Evolutionary conservation across 1,140 invertebrate genomes (phyloP), one percentile per base, ranked within the genome.

Genomic region (fruit fly (Drosophila melanogaster)): DNA sequence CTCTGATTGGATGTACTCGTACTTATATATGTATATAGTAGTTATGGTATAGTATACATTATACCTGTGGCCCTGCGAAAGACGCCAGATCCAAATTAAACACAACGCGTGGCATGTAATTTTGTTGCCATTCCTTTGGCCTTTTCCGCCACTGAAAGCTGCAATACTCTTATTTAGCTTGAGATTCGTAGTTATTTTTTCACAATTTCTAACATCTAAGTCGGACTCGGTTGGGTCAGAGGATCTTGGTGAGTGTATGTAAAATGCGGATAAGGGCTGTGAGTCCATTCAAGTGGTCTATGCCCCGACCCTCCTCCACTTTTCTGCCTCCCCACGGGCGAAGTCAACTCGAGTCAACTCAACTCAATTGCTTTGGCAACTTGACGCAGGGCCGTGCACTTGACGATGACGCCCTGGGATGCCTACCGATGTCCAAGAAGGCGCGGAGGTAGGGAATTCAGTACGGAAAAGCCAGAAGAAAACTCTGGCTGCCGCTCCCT

Each of bases 331-430:
- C 19, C 30, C 33, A n/a, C 30, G 37, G 37, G 22, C 37, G 30
- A 66, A 65, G 59, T 65, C 59, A 67, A 67, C 64, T 65, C 64
- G 46, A 64, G 61, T 61, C 61, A 66, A 66, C 58, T 66, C 58
- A 50, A 76, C 53, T 75, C 71, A 77, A 77, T 77, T 76, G 74
- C 72, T 60, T 76, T 77, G 74, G 72, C 74, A 77, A 77, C 74
- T 77, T 60, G 72, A 76, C 61, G 61, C 60, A 35, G 72, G 72
- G 72, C 73, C 41, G 47, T 76, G 73, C 73, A 76, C 73, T 76
- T 76, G 73, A 76, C 71, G 70, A 58, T 19, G 62, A 49, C 53
- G 71, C 53, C 60, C 54, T 44, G 54, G 61, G 44, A 64, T 51
- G 71, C 72, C 51, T n/a, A 15, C 33, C 41, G 46, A 15, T 41